These are phyloP conservation scores for Tapera naevia DNA, from an alignment of 2,797 vertebrate genomes.

Conservation along the genomic window DNA sequence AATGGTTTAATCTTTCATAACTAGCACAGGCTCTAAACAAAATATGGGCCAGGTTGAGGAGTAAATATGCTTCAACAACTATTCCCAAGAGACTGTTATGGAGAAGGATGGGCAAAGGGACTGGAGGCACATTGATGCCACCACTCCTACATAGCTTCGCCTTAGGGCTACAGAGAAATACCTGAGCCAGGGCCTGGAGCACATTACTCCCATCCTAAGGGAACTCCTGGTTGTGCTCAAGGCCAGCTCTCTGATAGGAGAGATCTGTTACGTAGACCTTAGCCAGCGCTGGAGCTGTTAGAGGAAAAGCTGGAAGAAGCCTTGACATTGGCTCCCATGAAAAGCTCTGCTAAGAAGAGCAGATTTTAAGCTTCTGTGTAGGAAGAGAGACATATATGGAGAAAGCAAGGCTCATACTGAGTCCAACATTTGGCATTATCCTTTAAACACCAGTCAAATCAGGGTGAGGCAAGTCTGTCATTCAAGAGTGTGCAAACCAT, in stretches of 20 bases:
- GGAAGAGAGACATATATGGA: neutral
- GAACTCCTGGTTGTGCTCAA: too few species aligned
- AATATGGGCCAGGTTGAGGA: neutral
- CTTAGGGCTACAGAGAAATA: neutral
- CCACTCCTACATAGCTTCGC: neutral
- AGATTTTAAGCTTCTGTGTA: neutral
- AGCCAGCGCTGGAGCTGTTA: neutral
- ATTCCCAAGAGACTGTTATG: neutral
- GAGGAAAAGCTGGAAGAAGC: neutral
- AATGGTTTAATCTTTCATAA: neutral
- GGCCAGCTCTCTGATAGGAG: neutral
- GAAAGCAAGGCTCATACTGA: neutral
- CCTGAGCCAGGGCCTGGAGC: neutral
- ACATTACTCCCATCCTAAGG: too few species aligned
- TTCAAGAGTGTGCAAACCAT: neutral
- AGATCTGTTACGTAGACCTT: neutral
- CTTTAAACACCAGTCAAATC: neutral
- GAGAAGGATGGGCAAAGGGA: neutral
- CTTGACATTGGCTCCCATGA: accelerated
- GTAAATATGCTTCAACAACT: accelerated
- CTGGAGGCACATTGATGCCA: accelerated
- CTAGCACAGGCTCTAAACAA: neutral
- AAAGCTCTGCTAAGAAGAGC: neutral
- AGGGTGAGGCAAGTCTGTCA: neutral
- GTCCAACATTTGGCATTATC: neutral